These are phyloP conservation scores for Anabas testudineus DNA, from an alignment of 2,797 vertebrate species.

Conservation along the genomic window DNA sequence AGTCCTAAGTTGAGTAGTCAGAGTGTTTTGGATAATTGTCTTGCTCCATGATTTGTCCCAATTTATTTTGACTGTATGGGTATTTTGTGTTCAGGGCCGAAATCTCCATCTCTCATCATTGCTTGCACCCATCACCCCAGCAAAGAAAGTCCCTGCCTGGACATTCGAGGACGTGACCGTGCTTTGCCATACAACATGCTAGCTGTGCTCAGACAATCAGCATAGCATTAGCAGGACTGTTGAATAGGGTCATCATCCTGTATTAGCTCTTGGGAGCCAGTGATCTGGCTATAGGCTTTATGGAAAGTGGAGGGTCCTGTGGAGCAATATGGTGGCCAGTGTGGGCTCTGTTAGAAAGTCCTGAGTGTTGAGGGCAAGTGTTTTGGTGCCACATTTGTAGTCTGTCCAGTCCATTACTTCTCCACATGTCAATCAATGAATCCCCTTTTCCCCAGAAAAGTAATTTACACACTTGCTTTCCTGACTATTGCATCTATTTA, in stretches of 20 bases:
- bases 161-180: conserved; percentile 77
- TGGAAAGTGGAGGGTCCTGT: conserved; percentile 66
- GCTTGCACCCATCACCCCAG: conserved; percentile 40
- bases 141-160: conserved; percentile 63
- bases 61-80: too few species aligned
- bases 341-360: conserved; percentile 37
- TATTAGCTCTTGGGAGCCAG: conserved; percentile 56
- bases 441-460: not conserved
- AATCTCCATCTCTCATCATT: conserved; percentile 40
- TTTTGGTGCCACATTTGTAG: conserved; percentile 26
- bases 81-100: too few species aligned
- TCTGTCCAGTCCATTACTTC: not conserved
- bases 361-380: conserved; percentile 11
- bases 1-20: too few species aligned
- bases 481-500: not conserved
- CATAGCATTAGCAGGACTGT: conserved; percentile 65
- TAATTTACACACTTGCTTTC: not conserved
- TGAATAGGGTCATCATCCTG: conserved; percentile 75
- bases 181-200: conserved; percentile 71
- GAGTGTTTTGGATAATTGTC: too few species aligned
- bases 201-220: conserved; percentile 72
- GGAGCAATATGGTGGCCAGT: conserved; percentile 51
- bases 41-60: too few species aligned
- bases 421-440: not conserved
- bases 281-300: conserved; percentile 72